These are phyloP conservation scores for Sinocyclocheilus grahami DNA, from an alignment of 2,113 vertebrate species.

Conservation along the genomic window DNA sequence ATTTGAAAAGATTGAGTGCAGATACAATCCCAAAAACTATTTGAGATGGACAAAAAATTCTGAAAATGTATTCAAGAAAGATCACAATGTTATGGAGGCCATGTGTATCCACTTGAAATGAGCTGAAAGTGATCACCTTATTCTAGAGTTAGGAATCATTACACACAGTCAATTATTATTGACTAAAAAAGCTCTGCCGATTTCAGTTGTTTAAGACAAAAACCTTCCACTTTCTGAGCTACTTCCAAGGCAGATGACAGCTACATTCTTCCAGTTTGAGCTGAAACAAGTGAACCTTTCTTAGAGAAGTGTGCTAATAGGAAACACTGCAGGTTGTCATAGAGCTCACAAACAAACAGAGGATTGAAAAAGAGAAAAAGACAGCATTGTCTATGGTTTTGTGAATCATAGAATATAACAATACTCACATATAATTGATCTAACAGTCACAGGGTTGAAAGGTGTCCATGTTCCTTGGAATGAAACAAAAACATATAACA, in stretches of 20 bases:
- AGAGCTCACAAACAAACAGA: constrained; percentile 58
- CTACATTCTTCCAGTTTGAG: background rate
- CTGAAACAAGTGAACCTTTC: background rate
- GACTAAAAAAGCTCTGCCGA: background rate
- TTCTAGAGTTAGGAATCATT: background rate
- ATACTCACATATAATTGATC: constrained; percentile 93
- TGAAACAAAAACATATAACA: constrained; percentile 5
- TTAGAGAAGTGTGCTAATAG: background rate
- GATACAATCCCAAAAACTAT: background rate
- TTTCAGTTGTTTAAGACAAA: background rate
- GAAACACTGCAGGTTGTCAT: constrained; percentile 40
- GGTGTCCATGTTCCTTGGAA: constrained; percentile 94
- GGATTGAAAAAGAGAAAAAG: background rate
- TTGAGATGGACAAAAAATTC: background rate
- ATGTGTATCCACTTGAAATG: background rate
- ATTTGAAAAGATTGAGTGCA: background rate
- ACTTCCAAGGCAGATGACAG: background rate
- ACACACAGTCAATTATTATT: background rate
- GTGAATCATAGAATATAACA: background rate
- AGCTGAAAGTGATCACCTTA: background rate
- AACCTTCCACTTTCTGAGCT: background rate
- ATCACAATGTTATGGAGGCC: background rate
- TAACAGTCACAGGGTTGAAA: constrained; percentile 95
- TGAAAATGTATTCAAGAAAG: background rate
- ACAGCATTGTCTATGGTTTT: background rate